These are phyloP conservation scores for Pygocentrus nattereri DNA, from an alignment of 2,797 vertebrate genomes.

Conservation along the genomic window DNA sequence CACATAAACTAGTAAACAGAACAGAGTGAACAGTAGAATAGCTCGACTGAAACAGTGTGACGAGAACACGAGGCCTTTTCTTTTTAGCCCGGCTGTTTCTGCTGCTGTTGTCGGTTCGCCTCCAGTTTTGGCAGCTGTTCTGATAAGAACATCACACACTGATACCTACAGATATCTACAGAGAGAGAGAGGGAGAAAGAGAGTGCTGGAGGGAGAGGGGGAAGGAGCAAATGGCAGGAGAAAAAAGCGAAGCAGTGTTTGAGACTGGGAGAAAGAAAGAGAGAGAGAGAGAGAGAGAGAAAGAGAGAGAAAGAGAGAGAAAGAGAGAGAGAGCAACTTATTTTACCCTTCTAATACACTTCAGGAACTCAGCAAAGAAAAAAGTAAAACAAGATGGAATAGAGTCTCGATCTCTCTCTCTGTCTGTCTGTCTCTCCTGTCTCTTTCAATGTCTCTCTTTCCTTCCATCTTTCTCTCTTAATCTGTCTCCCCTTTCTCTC, in stretches of 20 bases:
- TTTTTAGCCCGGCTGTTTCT: background rate
- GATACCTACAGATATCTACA: constrained; percentile 67
- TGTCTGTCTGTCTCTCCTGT: background rate
- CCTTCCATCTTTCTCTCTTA: constrained; percentile 55
- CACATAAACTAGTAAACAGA: constrained; percentile 17
- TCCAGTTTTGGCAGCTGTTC: constrained; percentile 72
- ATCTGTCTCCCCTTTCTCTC: no score
- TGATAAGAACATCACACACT: constrained; percentile 70
- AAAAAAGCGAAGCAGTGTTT: constrained; percentile 44
- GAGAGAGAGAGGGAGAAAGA: constrained; percentile 69
- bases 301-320: constrained; percentile 70
- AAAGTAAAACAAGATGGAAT: background rate
- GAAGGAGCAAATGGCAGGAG: constrained; percentile 7
- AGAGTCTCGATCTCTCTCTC: constrained; percentile 40
- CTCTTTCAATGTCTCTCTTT: constrained; percentile 24
- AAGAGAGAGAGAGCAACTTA: constrained; percentile 57
- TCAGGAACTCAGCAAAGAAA: background rate
- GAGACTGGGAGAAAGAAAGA: constrained; percentile 66
- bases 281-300: constrained; percentile 65
- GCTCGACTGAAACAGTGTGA: no score
- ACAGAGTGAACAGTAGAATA: background rate
- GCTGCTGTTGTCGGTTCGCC: constrained; percentile 59
- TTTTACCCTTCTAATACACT: background rate
- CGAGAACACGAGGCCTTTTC: background rate
- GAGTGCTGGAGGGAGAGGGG: constrained; percentile 59